Base-by-base conservation (phyloP, 2,797 vertebrate species). In the Etheostoma perlongum region DNA sequence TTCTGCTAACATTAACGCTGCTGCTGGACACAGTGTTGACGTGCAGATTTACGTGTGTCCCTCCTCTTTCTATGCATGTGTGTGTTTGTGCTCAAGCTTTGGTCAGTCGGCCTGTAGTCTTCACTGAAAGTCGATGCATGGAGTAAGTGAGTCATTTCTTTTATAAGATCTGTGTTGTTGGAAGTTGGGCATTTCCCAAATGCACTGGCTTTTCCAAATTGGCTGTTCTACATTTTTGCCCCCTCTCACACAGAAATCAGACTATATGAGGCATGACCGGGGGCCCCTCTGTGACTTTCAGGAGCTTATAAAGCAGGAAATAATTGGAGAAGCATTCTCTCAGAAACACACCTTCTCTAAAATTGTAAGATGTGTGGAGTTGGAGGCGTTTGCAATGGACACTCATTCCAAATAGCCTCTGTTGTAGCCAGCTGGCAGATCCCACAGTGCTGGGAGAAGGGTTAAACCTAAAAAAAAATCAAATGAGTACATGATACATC, bases 121-220 rank as follows among this genome's bases (percentile, higher is more conserved):
- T 60, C 76, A 60, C 66, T 85, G 64, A 78, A 78, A 82, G 73
- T 69, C 77, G 74, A 81, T 78, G 60, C 65, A 46, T 54, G 69
- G 82, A 90, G 66, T 68, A 61, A 90, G 74, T 89, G 84, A 91
- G 78, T 91, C 81, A 89, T 87, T 89, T 89, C 68, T 90, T 87
- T 88, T 80, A 89, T 76, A 75, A 83, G 79, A 64, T 83, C 65
- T 82, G 67, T 82, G 72, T 88, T 88, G 87, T 89, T 83, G 61
- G 79, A 88, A 78, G 73, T 77, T 84, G 74, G 84, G 79, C 73
- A 74, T 83, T 85, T 85, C 79, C 80, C 79, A 79, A 75, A 78
- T 72, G 75, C 60, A 55, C 53, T 64, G 59, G 33, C 14, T 3
- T 64, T 72, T 66, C 42, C 63, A 91, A 88, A 92, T 81, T 83